Evolutionary conservation across 2,888 invertebrate species (phyloP), one percentile per base, ranked within the genome.

Genomic region (Seira ritae): DNA sequence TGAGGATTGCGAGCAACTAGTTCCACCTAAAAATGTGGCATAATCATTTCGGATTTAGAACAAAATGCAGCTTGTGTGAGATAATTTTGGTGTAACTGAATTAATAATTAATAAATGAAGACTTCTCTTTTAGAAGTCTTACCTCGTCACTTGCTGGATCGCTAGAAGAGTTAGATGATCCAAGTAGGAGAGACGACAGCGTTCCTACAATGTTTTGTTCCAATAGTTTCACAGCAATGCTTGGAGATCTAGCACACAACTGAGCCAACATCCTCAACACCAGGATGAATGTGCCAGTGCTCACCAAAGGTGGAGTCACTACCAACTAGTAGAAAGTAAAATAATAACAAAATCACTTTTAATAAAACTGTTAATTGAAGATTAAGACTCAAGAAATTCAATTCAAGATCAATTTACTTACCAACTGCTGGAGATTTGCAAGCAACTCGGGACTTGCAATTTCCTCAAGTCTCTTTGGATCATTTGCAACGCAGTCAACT

Each of bases 181-280:
- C 98, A n/a, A 98, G 97, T 88, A 99, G 93, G 90, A 99, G 93
- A 91, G 97, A 98, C 88, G 98, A 94, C 89, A 99, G 92, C 0
- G 98, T 99, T 90, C 97, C 97, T 55, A 98, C 97, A 90, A 99
- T 98, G 91, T 98, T 98, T 90, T 98, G 97, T 91, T 97, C 96
- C 86, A 98, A 93, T 84, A 99, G 92, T 22, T 96, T 94, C 84
- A 98, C 95, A 74, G 98, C 98, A 89, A 99, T 93, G 91, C 97
- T 96, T 22, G 98, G 97, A 91, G 98, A 98, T 90, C 96, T 96
- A 88, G 95, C 95, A 91, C 98, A 98, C 96, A 98, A 97, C 89
- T 97, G 94, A 90, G 98, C 97, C 91, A 99, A 92, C 95, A 99
- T 97, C 85, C 98, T 94, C 89, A 99, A 94, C 84, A 99, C 98